Conservation (phyloP, 2,888 invertebrate genomes). For the Drosophila atroscutellata region DNA sequence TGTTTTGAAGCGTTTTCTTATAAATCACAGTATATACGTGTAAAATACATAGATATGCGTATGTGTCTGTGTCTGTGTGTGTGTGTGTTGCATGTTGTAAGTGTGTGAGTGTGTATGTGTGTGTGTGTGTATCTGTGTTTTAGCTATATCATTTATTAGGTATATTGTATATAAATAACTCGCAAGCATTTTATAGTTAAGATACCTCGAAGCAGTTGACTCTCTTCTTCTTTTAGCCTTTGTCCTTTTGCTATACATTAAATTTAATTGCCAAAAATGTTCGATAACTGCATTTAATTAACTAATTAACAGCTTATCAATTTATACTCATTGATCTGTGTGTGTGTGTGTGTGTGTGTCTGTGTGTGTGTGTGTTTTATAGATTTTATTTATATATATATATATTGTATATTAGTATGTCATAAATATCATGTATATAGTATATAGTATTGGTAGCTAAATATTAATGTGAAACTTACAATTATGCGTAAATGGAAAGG, state of each 20-base stretch:
- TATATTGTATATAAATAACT: conserved; percentile 63
- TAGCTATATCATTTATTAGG: conserved; percentile 31
- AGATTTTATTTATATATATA: conserved; percentile 13
- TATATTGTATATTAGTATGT: conserved; percentile 19
- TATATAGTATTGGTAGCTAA: conserved; percentile 46
- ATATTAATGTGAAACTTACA: conserved; percentile 50
- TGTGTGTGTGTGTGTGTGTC: conserved; percentile 18
- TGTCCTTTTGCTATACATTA: conserved; percentile 33
- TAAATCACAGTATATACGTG: conserved; percentile 81
- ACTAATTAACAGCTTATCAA: conserved; percentile 77
- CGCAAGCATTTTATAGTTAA: conserved; percentile 70
- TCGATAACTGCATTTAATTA: conserved; percentile 70
- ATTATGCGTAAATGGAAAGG: conserved; percentile 67
- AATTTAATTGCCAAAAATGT: conserved; percentile 47
- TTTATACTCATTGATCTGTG: conserved; percentile 30
- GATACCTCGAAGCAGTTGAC: conserved; percentile 56
- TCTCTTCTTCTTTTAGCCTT: conserved; percentile 34
- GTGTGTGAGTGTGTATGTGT: conserved; percentile 32
- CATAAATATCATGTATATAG: conserved; percentile 36
- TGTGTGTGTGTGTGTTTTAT: conserved; percentile 1
- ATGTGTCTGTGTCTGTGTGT: conserved; percentile 35
- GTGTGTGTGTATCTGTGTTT: conserved; percentile 27
- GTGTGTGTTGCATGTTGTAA: conserved; percentile 9
- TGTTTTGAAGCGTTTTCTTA: conserved; percentile 74
- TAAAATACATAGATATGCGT: conserved; percentile 75